Percentiles rank a stretch among this genome's conserved stretches.
Conservation (phyloP, 2,113 vertebrate species). For the Psophia crepitans region DNA sequence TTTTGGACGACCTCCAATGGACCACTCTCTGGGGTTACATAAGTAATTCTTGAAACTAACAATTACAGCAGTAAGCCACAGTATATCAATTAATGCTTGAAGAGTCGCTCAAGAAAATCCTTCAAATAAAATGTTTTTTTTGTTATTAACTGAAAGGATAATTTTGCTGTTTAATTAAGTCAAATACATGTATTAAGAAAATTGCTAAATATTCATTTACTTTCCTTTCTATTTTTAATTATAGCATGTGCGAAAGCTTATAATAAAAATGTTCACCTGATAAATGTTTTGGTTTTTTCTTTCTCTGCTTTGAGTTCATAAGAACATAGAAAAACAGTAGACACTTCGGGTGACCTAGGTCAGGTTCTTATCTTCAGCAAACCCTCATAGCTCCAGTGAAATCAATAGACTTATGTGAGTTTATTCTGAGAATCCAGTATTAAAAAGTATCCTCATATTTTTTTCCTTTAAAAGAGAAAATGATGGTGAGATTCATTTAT, state of each 20-base stretch:
- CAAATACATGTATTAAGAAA: background rate
- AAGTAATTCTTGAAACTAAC: background rate
- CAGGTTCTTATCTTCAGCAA: background rate
- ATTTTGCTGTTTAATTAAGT: background rate
- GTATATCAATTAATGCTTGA: background rate
- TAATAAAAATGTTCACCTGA: background rate
- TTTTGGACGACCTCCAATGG: background rate
- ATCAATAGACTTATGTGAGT: background rate
- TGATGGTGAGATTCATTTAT: background rate
- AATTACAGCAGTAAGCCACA: background rate
- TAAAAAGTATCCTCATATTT: background rate
- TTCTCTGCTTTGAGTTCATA: background rate
- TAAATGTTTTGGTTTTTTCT: background rate
- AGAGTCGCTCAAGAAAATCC: background rate
- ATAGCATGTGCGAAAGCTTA: background rate
- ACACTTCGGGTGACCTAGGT: background rate
- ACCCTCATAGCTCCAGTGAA: background rate
- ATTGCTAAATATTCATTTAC: background rate
- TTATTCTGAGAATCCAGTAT: background rate
- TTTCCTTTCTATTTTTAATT: background rate
- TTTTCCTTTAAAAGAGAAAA: background rate
- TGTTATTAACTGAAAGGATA: background rate
- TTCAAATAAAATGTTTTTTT: background rate
- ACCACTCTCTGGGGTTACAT: background rate
- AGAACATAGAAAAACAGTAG: background rate